phyloP scores from a whole-genome alignment of 1,140 invertebrate species.

The Rhyzopertha dominica region DNA sequence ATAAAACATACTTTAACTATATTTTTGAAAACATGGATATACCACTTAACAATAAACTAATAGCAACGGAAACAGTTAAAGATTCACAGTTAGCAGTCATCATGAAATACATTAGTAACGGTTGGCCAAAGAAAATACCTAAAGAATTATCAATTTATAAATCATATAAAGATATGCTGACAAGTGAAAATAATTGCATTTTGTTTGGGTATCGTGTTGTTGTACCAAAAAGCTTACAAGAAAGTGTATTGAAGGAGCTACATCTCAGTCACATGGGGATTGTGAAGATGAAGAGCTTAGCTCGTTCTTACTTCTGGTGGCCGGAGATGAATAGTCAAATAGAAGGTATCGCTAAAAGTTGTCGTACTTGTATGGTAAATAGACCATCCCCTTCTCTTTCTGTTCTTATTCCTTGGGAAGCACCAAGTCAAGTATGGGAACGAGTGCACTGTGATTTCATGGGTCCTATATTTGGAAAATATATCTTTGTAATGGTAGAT shows the following conservation, averaged over 20 bases:
- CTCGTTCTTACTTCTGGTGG: constrained; percentile 50
- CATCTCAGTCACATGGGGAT: constrained; percentile 47
- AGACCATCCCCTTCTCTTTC: constrained; percentile 19
- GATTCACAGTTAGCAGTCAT: too few relatives aligned
- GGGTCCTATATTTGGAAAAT: constrained; percentile 30
- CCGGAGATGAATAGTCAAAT: constrained; percentile 45
- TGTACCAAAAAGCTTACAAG: too few relatives aligned
- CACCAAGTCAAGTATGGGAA: constrained; percentile 25
- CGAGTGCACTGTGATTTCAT: constrained; percentile 37
- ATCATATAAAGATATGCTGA: too few relatives aligned
- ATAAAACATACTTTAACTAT: too few relatives aligned
- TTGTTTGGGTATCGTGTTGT: too few relatives aligned
- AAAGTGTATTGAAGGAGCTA: constrained; percentile 20
- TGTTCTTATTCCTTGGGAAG: constrained; percentile 28
- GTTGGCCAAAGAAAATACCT: too few relatives aligned
- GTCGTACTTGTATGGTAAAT: constrained; percentile 13
- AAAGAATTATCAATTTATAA: too few relatives aligned
- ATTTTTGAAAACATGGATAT: too few relatives aligned
- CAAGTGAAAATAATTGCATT: too few relatives aligned
- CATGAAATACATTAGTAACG: too few relatives aligned
- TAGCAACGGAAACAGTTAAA: too few relatives aligned
- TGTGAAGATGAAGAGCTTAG: constrained; percentile 48
- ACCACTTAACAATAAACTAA: too few relatives aligned
- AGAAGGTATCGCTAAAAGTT: constrained; percentile 22
- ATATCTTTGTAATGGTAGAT: constrained; percentile 35